Evolutionary conservation across 2,113 vertebrate genomes (phyloP).

Genomic region (Tetraodon nigroviridis): DNA sequence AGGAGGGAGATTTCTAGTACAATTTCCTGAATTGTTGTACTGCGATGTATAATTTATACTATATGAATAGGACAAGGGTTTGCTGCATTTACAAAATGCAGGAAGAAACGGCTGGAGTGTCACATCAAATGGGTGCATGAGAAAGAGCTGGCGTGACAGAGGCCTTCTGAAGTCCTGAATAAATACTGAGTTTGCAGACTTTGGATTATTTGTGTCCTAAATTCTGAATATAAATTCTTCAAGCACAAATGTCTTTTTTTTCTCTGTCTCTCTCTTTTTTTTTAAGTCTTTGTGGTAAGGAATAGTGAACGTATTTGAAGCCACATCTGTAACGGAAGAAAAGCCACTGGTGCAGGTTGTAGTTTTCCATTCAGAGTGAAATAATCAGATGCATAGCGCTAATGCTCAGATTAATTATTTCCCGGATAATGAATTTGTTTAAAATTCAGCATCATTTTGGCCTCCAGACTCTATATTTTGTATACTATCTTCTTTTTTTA

Average conservation of each 20-base stretch:
- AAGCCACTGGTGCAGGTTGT: too few relatives aligned
- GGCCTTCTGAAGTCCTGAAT: neutral
- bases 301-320: too few relatives aligned
- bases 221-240: neutral
- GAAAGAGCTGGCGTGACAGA: neutral
- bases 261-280: neutral
- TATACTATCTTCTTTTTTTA: too few relatives aligned
- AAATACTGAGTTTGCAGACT: neutral
- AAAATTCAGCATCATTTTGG: too few relatives aligned
- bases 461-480: too few relatives aligned
- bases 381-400: too few relatives aligned
- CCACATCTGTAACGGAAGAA: too few relatives aligned
- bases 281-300: neutral
- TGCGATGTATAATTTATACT: constrained; percentile 22
- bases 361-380: too few relatives aligned
- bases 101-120: neutral
- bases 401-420: too few relatives aligned
- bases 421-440: too few relatives aligned
- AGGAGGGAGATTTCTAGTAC: constrained; percentile 13
- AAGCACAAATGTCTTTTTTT: neutral
- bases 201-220: neutral
- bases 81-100: constrained; percentile 16
- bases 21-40: constrained; percentile 12
- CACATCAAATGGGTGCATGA: neutral
- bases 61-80: constrained; percentile 13